Percentiles rank a stretch among this genome's conserved stretches.
phyloP scores from a whole-genome alignment of 1,140 invertebrate species.

The Caenorhabditis inopinata region DNA sequence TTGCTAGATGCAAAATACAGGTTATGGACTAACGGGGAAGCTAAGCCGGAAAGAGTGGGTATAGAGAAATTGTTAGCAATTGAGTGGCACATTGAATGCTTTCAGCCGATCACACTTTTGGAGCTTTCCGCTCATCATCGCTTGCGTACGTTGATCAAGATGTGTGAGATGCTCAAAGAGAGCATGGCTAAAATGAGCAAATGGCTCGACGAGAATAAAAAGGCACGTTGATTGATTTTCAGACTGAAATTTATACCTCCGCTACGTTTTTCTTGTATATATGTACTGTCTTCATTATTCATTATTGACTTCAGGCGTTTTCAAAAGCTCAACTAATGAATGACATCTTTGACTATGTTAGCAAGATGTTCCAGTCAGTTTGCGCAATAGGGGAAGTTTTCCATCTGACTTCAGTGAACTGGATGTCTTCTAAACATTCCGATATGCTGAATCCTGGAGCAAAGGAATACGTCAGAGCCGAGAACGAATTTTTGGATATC shows the following conservation, averaged over 20 bases:
- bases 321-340: neutral
- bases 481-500: neutral
- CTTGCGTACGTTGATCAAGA: neutral
- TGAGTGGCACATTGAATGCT: neutral
- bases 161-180: neutral
- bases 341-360: neutral
- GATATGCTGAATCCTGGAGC: neutral
- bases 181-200: neutral
- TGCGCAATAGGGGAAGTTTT: neutral
- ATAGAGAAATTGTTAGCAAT: neutral
- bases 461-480: neutral
- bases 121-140: neutral
- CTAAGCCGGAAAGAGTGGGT: neutral
- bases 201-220: neutral
- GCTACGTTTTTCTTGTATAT: too few relatives aligned
- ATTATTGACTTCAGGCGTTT: neutral
- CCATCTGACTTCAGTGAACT: neutral
- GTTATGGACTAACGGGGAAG: neutral
- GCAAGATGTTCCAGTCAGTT: neutral
- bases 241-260: too few relatives aligned
- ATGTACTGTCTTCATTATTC: too few relatives aligned
- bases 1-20: neutral
- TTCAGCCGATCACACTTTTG: neutral
- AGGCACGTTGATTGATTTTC: neutral
- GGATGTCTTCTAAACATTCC: neutral